These are phyloP conservation scores for Gadus macrocephalus DNA, from an alignment of 2,113 vertebrate genomes.

Conservation along the genomic window DNA sequence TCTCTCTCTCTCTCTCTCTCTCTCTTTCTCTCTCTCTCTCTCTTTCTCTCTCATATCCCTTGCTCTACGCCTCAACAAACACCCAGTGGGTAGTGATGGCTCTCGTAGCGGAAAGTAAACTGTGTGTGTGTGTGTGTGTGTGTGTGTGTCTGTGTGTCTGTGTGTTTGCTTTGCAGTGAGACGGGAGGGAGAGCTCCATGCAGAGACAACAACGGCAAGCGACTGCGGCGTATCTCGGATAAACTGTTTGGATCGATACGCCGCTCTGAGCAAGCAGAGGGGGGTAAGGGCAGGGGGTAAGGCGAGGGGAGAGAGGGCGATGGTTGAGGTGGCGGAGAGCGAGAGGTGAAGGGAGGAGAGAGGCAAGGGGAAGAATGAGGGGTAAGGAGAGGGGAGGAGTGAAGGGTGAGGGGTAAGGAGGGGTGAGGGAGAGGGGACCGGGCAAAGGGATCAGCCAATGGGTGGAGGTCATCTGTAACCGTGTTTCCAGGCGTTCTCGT, in stretches of 20 bases:
- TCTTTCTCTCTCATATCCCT: neutral
- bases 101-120: conserved; percentile 59
- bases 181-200: conserved; percentile 36
- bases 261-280: neutral
- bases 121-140: conserved; percentile 23
- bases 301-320: no score
- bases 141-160: conserved; percentile 4
- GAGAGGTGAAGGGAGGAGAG: no score
- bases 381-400: neutral
- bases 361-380: neutral
- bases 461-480: neutral
- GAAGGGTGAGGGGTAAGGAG: neutral
- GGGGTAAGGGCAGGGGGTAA: no score
- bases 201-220: conserved; percentile 25
- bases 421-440: neutral
- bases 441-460: neutral
- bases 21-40: neutral
- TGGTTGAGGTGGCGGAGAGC: no score
- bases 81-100: conserved; percentile 64
- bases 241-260: neutral
- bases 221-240: neutral
- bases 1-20: neutral
- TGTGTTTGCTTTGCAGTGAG: conserved; percentile 22
- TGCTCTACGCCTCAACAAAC: conserved; percentile 64
- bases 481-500: no score